Percentiles rank a stretch among this genome's conserved stretches.
Evolutionary conservation across 1,140 invertebrate genomes (phyloP).

Genomic region (Drosophila prosaltans): DNA sequence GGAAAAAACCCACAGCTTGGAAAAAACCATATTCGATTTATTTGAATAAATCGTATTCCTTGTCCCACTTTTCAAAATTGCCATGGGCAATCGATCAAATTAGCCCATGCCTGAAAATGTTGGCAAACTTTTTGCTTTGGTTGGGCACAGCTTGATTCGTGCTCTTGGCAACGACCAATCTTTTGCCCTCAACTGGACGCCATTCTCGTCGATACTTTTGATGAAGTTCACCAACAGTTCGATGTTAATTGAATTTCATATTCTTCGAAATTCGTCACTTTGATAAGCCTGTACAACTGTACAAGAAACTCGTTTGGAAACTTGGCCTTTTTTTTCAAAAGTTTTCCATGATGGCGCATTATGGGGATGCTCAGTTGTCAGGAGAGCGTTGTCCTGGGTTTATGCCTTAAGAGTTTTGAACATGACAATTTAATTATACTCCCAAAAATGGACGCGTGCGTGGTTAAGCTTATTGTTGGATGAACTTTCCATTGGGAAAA

Average conservation of each 20-base stretch:
- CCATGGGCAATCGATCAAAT: conserved; percentile 50
- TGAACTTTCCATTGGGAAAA: conserved; percentile 14
- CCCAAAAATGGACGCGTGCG: not conserved
- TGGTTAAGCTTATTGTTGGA: conserved; percentile 11
- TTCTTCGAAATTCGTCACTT: conserved; percentile 55
- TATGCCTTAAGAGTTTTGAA: conserved; percentile 20
- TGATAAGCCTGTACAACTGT: conserved; percentile 43
- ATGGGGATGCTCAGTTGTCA: conserved; percentile 42
- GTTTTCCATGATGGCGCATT: conserved; percentile 50
- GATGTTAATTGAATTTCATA: conserved; percentile 63
- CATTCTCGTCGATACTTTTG: conserved; percentile 7
- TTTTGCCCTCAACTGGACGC: conserved; percentile 22
- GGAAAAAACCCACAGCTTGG: not conserved
- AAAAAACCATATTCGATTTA: not conserved
- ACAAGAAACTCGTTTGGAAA: conserved; percentile 45
- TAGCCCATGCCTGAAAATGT: conserved; percentile 46
- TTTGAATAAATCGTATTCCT: conserved; percentile 6
- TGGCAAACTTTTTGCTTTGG: conserved; percentile 39
- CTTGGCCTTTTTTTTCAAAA: conserved; percentile 33
- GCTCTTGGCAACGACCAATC: conserved; percentile 33
- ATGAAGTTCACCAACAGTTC: conserved; percentile 52
- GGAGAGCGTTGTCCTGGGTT: not conserved
- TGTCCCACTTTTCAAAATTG: conserved; percentile 11
- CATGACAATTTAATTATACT: conserved; percentile 40
- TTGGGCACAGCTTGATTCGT: not conserved